These are phyloP conservation scores for Atractosteus spatula DNA, from an alignment of 2,113 vertebrate species.

Conservation along the genomic window DNA sequence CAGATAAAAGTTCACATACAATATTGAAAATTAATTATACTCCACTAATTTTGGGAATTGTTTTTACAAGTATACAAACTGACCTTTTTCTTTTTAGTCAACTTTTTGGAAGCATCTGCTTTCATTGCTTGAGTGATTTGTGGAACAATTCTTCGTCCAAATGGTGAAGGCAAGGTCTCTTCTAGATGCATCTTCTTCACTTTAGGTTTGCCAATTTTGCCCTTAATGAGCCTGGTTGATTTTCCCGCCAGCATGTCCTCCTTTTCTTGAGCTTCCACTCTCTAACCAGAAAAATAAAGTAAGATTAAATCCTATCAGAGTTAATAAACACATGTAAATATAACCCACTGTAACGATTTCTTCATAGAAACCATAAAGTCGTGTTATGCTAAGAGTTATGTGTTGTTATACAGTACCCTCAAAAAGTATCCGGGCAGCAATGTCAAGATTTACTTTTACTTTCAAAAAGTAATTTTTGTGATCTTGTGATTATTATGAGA, in stretches of 20 bases:
- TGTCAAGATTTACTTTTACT: too few relatives aligned
- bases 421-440: too few relatives aligned
- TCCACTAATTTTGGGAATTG: too few relatives aligned
- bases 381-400: not conserved
- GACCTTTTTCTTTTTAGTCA: constrained; percentile 93
- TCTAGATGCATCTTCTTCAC: constrained; percentile 89
- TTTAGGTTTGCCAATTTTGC: constrained; percentile 97
- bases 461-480: too few relatives aligned
- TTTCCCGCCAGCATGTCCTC: constrained; percentile 78
- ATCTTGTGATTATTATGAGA: too few relatives aligned
- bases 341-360: too few relatives aligned
- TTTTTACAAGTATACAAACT: not conserved
- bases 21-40: too few relatives aligned
- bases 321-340: too few relatives aligned
- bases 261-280: constrained; percentile 82
- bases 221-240: constrained; percentile 85
- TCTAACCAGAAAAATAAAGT: constrained; percentile 56
- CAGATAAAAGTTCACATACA: too few relatives aligned
- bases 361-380: not conserved
- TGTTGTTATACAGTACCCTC: too few relatives aligned
- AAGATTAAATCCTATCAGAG: not conserved
- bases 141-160: constrained; percentile 86
- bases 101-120: constrained; percentile 85
- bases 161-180: constrained; percentile 90
- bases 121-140: constrained; percentile 83